These are phyloP conservation scores for Chesias legatella DNA, from an alignment of 2,888 invertebrate species.

Conservation along the genomic window DNA sequence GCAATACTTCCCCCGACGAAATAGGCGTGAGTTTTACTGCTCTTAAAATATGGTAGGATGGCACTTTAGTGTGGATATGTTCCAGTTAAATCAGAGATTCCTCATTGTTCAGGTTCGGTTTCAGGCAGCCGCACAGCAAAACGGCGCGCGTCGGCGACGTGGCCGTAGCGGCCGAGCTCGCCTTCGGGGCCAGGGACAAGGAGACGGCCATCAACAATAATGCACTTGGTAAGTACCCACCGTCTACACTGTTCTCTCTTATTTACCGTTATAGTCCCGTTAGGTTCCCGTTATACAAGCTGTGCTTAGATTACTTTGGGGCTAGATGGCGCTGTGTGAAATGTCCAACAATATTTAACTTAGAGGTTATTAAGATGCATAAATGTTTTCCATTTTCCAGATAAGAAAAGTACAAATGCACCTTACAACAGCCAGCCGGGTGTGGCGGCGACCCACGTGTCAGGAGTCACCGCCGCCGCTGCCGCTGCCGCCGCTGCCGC, in stretches of 20 bases:
- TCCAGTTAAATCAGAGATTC: slow-evolving; percentile 18
- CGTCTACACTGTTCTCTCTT: too few species aligned
- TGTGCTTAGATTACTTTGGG: too few species aligned
- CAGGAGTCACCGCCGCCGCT: slow-evolving; percentile 57
- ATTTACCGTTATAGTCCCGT: too few species aligned
- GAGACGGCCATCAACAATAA: slow-evolving; percentile 78
- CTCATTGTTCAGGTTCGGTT: slow-evolving; percentile 82
- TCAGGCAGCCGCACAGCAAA: slow-evolving; percentile 84
- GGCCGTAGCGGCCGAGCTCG: slow-evolving; percentile 67
- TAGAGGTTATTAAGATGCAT: not conserved
- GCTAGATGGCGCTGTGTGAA: too few species aligned
- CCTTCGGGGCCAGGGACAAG: slow-evolving; percentile 72
- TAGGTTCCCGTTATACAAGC: too few species aligned
- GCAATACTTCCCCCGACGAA: too few species aligned
- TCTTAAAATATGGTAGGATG: too few species aligned
- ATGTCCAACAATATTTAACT: too few species aligned
- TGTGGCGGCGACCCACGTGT: slow-evolving; percentile 54
- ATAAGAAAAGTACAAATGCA: slow-evolving; percentile 67
- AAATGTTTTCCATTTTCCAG: slow-evolving; percentile 41
- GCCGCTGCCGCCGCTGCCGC: too few species aligned
- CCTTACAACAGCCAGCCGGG: slow-evolving; percentile 52
- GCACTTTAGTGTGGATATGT: not conserved
- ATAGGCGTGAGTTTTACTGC: too few species aligned
- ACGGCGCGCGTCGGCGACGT: slow-evolving; percentile 85
- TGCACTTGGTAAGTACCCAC: slow-evolving; percentile 54